These are phyloP conservation scores for Lethrus apterus DNA, from an alignment of 1,140 invertebrate genomes.

Conservation along the genomic window DNA sequence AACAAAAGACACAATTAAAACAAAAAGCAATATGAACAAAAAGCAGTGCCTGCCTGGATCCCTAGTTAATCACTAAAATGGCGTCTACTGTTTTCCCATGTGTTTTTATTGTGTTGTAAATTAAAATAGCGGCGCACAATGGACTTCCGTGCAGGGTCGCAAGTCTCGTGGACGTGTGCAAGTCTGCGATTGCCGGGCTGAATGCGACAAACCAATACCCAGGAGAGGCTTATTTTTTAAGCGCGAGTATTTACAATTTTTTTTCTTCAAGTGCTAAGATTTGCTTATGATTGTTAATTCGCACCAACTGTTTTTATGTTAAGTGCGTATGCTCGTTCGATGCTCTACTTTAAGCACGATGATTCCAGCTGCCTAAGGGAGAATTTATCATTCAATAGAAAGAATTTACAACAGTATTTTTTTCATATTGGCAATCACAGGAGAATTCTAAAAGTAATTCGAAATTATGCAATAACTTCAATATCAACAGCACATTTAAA, in stretches of 20 bases:
- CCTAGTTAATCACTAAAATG: conserved; percentile 44
- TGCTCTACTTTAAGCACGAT: background rate
- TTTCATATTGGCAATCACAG: no score
- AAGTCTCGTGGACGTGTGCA: conserved; percentile 27
- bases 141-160: conserved; percentile 28
- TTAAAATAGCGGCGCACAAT: conserved; percentile 41
- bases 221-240: conserved; percentile 17
- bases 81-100: conserved; percentile 44
- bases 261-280: conserved; percentile 3
- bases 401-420: background rate
- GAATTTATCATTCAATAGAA: background rate
- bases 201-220: conserved; percentile 26
- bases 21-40: conserved; percentile 40
- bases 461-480: no score
- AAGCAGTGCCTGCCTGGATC: conserved; percentile 35
- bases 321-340: background rate
- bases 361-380: background rate
- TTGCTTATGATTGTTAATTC: conserved; percentile 1
- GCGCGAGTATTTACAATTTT: conserved; percentile 17
- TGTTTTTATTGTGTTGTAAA: conserved; percentile 45
- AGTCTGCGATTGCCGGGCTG: conserved; percentile 28
- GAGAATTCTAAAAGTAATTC: no score
- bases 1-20: conserved; percentile 40
- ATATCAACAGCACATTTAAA: no score
- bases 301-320: background rate